These are phyloP conservation scores for Struthio camelus DNA, from an alignment of 2,113 vertebrate genomes.

Conservation along the genomic window DNA sequence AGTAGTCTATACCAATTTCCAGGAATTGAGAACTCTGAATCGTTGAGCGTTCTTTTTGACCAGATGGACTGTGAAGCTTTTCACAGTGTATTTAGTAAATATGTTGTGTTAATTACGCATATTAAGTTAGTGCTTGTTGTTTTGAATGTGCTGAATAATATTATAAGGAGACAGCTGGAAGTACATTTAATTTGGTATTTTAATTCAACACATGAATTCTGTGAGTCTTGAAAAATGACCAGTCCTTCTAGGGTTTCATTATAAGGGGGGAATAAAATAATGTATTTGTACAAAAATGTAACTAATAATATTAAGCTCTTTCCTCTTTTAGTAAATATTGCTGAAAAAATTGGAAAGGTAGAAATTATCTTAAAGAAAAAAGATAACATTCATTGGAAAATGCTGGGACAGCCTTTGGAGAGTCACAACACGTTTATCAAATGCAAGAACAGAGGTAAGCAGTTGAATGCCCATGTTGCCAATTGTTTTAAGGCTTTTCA, in stretches of 20 bases:
- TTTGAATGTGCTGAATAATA: neutral
- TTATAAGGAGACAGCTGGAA: neutral
- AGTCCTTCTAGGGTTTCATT: neutral
- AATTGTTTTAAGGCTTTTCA: neutral
- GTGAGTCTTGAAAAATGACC: neutral
- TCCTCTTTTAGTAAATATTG: conserved; percentile 79
- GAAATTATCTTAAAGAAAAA: conserved; percentile 86
- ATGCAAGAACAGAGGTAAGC: conserved; percentile 83
- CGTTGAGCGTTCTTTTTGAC: neutral
- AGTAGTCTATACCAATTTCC: neutral
- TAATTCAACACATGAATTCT: neutral
- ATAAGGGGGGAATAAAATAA: neutral
- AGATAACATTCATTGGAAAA: conserved; percentile 78
- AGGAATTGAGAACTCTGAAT: neutral
- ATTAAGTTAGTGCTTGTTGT: neutral
- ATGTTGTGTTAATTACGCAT: neutral
- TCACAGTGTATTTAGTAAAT: neutral
- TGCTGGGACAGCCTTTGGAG: conserved; percentile 82
- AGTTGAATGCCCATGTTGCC: neutral
- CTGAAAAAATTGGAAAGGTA: conserved; percentile 86
- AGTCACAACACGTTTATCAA: conserved; percentile 83
- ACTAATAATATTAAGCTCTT: conserved; percentile 19
- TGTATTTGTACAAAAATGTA: neutral
- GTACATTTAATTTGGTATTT: neutral
- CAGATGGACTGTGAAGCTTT: neutral